Conservation (phyloP, 2,888 invertebrate species). For the Nebria brevicollis region DNA sequence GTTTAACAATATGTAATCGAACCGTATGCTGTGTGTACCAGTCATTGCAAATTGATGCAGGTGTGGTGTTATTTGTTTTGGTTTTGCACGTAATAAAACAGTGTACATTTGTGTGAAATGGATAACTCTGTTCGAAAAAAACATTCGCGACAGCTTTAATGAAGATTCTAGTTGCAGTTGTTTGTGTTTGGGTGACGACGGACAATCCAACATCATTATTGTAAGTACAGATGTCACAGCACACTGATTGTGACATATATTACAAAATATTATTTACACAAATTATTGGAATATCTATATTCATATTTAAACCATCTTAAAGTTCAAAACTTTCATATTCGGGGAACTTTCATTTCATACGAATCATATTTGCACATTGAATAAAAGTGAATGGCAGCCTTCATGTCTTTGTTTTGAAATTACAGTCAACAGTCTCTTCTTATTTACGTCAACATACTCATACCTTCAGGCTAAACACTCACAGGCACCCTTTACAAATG, state of each 20-base stretch:
- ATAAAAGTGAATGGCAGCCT: conserved; percentile 42
- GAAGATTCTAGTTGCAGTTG: conserved; percentile 34
- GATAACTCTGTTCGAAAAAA: conserved; percentile 46
- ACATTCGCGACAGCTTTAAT: conserved; percentile 34
- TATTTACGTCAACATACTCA: conserved; percentile 26
- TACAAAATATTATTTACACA: conserved; percentile 23
- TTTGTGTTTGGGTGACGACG: conserved; percentile 42
- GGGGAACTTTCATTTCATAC: conserved; percentile 41
- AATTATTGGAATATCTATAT: neutral
- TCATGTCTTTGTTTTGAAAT: conserved; percentile 38
- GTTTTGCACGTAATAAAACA: conserved; percentile 41
- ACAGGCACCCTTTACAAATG: neutral
- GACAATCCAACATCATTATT: conserved; percentile 45
- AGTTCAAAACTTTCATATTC: conserved; percentile 43
- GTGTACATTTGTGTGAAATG: conserved; percentile 42
- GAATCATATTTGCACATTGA: conserved; percentile 38
- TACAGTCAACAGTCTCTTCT: conserved; percentile 26
- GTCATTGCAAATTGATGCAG: conserved; percentile 21
- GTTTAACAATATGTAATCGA: conserved; percentile 47
- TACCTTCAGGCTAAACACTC: neutral
- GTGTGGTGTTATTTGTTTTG: conserved; percentile 41
- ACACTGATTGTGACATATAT: conserved; percentile 6
- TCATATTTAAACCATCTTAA: conserved; percentile 4
- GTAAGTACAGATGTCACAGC: conserved; percentile 33
- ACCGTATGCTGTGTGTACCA: conserved; percentile 37